Conservation (phyloP, 2,797 vertebrate species). For the Falco rusticolus region DNA sequence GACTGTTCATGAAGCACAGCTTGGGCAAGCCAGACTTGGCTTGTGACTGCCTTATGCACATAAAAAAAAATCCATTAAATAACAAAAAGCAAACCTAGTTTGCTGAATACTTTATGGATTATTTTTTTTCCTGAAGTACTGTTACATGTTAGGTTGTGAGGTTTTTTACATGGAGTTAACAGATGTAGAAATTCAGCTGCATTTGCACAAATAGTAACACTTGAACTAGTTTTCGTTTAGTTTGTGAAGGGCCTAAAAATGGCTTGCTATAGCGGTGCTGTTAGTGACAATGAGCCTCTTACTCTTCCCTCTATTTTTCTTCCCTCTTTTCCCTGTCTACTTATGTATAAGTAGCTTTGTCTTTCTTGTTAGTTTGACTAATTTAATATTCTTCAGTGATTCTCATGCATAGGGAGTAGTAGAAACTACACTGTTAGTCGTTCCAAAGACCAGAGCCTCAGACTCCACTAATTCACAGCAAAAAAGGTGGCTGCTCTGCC, state of each 20-base stretch:
- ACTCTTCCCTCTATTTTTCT: background rate
- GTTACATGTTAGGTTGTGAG: background rate
- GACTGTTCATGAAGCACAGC: background rate
- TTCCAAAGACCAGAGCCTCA: background rate
- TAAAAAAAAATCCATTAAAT: background rate
- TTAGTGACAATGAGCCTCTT: background rate
- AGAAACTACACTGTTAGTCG: background rate
- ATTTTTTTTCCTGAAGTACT: conserved; percentile 9
- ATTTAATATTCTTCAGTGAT: background rate
- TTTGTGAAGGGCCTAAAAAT: background rate
- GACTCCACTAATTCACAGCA: background rate
- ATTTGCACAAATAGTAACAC: background rate
- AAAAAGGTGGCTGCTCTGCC: background rate
- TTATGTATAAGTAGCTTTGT: background rate
- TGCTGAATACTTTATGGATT: background rate
- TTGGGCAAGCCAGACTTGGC: conserved; percentile 16
- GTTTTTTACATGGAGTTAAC: background rate
- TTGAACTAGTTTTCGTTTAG: background rate
- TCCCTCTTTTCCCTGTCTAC: background rate
- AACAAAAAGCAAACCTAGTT: conserved; percentile 9
- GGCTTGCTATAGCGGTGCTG: background rate
- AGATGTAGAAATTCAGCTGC: background rate
- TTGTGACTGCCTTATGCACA: background rate
- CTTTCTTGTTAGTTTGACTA: background rate
- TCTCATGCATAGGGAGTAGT: background rate